Evolutionary conservation across 2,888 invertebrate species (phyloP).

Genomic region (Alloscopus bannaensis): DNA sequence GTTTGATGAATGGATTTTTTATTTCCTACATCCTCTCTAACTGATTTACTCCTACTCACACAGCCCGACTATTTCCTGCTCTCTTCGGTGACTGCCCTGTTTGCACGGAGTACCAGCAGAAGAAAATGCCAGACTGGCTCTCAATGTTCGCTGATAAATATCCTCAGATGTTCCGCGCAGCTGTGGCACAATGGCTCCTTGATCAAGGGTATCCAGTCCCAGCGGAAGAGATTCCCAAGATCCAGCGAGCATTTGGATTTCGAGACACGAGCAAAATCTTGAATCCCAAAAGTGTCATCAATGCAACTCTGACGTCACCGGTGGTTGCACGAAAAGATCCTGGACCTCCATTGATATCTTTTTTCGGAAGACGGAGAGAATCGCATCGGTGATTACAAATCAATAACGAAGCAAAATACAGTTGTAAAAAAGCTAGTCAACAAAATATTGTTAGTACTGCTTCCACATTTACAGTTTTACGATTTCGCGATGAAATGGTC

Average conservation of each 20-base stretch:
- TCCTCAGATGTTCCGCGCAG: slow-evolving; percentile 61
- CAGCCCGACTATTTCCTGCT: slow-evolving; percentile 62
- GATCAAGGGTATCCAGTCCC: slow-evolving; percentile 64
- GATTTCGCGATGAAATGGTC: too few species aligned
- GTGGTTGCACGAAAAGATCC: slow-evolving; percentile 35
- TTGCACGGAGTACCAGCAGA: slow-evolving; percentile 60
- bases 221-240: slow-evolving; percentile 57
- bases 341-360: slow-evolving; percentile 44
- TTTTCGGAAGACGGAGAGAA: slow-evolving; percentile 32
- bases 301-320: slow-evolving; percentile 30
- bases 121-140: slow-evolving; percentile 63
- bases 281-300: slow-evolving; percentile 42
- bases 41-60: too few species aligned
- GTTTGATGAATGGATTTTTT: background rate
- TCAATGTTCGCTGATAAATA: slow-evolving; percentile 59
- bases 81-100: slow-evolving; percentile 60
- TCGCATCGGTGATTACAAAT: too few species aligned
- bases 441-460: too few species aligned
- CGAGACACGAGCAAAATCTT: slow-evolving; percentile 53
- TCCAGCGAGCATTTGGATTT: slow-evolving; percentile 59
- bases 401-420: too few species aligned
- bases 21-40: too few species aligned
- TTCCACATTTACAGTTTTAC: too few species aligned
- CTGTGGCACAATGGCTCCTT: slow-evolving; percentile 63
- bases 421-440: too few species aligned